phyloP scores from a whole-genome alignment of 2,888 invertebrate species.

The Lymantria monacha region DNA sequence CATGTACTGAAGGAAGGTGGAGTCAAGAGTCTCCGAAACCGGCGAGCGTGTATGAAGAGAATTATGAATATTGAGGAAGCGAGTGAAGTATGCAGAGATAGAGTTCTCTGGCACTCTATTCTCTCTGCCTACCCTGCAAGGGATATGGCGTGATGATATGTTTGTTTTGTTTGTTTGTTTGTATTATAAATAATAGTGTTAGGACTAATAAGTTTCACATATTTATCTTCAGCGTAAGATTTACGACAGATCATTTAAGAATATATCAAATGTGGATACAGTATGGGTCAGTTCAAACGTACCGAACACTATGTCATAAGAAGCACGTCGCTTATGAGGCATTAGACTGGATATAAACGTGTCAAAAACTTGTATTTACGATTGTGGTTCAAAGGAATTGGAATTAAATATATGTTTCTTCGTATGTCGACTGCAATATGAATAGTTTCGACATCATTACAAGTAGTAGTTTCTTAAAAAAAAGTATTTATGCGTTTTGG shows the following conservation, averaged over 20 bases:
- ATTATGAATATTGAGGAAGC: too few species aligned
- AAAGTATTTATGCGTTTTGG: background rate
- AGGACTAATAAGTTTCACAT: background rate
- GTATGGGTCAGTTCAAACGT: slow-evolving; percentile 13
- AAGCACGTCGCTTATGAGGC: slow-evolving; percentile 4
- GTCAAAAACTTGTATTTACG: slow-evolving; percentile 12
- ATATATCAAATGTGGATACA: slow-evolving; percentile 26
- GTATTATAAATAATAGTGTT: too few species aligned
- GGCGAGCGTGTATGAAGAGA: too few species aligned
- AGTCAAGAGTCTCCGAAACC: too few species aligned
- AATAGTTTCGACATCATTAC: background rate
- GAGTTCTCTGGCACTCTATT: too few species aligned
- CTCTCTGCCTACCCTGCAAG: too few species aligned
- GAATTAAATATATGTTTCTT: background rate
- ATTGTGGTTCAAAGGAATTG: slow-evolving; percentile 16
- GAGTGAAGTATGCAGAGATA: too few species aligned
- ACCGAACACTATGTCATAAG: slow-evolving; percentile 13
- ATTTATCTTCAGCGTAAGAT: slow-evolving; percentile 1
- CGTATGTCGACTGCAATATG: background rate
- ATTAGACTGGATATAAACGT: slow-evolving; percentile 11
- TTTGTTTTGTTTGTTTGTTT: too few species aligned
- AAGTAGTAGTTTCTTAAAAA: background rate
- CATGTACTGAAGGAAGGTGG: too few species aligned
- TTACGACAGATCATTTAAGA: slow-evolving; percentile 9
- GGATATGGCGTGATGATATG: too few species aligned